Percentiles rank a stretch among this genome's conserved stretches.
phyloP scores from a whole-genome alignment of 2,113 vertebrate species.

The Agelaius tricolor region DNA sequence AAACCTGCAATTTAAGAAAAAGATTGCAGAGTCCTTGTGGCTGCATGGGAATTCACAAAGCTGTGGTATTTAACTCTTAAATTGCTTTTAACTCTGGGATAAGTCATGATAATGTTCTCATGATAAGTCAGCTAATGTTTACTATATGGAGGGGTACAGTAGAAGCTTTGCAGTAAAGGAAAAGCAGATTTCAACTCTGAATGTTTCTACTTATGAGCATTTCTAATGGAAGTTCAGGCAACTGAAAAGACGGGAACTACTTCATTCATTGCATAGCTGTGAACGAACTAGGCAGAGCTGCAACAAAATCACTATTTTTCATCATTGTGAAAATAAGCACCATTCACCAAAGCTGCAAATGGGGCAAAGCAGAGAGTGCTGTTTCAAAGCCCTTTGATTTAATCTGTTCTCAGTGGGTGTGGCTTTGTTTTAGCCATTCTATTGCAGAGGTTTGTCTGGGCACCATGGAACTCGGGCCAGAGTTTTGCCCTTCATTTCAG shows the following conservation, averaged over 20 bases:
- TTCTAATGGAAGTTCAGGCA: neutral
- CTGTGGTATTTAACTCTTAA: neutral
- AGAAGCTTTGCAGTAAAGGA: neutral
- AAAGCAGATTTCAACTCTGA: neutral
- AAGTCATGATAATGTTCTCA: accelerated
- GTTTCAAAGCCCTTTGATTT: neutral
- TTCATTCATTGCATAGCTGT: neutral
- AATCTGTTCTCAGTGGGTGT: neutral
- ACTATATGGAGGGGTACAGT: neutral
- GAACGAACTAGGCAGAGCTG: neutral
- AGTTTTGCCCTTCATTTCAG: neutral
- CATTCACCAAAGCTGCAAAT: neutral
- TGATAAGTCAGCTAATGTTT: neutral
- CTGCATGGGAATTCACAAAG: neutral
- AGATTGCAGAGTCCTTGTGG: neutral
- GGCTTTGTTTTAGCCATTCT: neutral
- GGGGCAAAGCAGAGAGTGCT: neutral
- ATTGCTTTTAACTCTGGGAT: neutral
- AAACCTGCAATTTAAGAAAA: neutral
- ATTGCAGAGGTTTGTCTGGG: neutral
- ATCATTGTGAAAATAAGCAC: neutral
- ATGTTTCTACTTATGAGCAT: neutral
- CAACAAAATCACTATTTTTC: neutral
- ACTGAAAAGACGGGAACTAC: neutral
- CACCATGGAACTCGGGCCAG: neutral